Evolutionary conservation across 1,140 invertebrate genomes (phyloP).

Genomic region (Eurosta solidaginis): DNA sequence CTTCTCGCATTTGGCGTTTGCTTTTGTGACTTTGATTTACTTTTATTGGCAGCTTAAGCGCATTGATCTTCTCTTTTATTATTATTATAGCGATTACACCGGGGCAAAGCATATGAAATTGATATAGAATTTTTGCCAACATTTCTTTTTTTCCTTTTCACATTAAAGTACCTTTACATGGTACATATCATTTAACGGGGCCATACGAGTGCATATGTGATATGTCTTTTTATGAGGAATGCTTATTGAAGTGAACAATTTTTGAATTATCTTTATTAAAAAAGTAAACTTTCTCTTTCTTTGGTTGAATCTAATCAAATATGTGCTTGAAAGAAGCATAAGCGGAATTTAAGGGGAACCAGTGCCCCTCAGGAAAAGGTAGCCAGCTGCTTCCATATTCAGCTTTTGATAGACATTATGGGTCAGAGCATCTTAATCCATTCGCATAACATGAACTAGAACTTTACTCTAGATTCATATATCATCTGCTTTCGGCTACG

Average conservation of each 20-base stretch:
- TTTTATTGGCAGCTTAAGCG: constrained; percentile 58
- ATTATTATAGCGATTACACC: constrained; percentile 7
- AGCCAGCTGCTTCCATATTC: too few species aligned
- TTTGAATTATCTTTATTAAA: constrained; percentile 10
- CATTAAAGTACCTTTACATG: neutral
- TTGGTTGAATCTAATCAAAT: neutral
- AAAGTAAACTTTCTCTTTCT: neutral
- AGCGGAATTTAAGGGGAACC: too few species aligned
- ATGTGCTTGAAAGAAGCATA: neutral
- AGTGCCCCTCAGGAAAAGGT: too few species aligned
- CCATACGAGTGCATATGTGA: neutral
- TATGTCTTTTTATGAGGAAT: neutral
- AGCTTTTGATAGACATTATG: too few species aligned
- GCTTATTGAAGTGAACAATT: neutral
- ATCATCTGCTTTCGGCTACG: too few species aligned
- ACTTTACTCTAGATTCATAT: too few species aligned
- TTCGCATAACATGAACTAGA: too few species aligned
- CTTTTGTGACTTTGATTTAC: constrained; percentile 50
- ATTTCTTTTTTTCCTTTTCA: neutral
- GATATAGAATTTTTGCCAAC: neutral
- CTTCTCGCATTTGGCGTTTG: neutral
- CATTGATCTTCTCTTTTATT: constrained; percentile 34
- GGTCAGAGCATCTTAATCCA: too few species aligned
- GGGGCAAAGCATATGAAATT: neutral
- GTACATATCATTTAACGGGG: too few species aligned